Base-by-base conservation (phyloP, 2,888 invertebrate genomes). In the Therioaphis trifolii region DNA sequence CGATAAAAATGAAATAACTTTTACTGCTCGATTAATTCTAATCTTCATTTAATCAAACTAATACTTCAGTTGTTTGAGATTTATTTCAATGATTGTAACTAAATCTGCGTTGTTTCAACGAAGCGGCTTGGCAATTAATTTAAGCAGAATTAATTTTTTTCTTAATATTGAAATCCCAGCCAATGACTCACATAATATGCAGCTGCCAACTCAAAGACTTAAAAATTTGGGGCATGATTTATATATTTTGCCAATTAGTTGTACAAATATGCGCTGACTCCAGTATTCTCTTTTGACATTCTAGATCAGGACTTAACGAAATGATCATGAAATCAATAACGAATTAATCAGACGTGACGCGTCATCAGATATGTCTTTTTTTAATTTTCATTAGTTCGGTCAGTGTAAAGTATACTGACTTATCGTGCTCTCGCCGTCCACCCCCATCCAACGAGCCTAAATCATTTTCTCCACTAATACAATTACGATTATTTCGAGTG, bases 131-230 rank as follows among this genome's bases (percentile, higher is more conserved):
- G 78, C 78, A 69, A 40, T 79, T 55, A 24, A 18, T 55, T 40
- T 40, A n/a, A 77, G 43, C 14, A 55, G 52, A 75, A 69, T 79
- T 66, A 69, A 69, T 69, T 52, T 69, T 78, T 66, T 68, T 52
- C 52, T 24, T 77, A 40, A 40, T 68, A 78, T 68, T 78, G 52
- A 78, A 78, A 79, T 79, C 78, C 68, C 78, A 69, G 78, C 55
- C 78, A 69, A 40, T 79, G 78, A 79, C 78, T 79, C 78, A 79
- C 46, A 46, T 15, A 40, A 63, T 63, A n/a, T 15, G 27, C n/a
- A 24, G 52, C 15, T 79, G 78, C 78, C 78, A 79, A 79, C 68
- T 68, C 52, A 49, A 35, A 15, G 15, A 18, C 52, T 40, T 52
- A 14, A 55, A 24, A 79, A 69, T 79, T 79, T 27, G 68, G 55